phyloP scores from a whole-genome alignment of 2,113 vertebrate genomes.

The Mustela lutreola region DNA sequence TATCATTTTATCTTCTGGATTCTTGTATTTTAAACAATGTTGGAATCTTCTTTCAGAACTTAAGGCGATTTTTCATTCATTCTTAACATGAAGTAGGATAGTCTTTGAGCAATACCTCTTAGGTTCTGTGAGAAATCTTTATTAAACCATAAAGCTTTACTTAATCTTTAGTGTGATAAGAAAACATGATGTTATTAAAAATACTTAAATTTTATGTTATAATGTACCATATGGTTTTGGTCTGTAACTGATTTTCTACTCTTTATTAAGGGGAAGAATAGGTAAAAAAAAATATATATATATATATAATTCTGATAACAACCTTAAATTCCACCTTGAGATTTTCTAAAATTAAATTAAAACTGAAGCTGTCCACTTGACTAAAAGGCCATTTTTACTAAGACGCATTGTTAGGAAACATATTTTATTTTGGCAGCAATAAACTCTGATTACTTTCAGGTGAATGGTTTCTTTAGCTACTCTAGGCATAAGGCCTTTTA shows the following conservation, averaged over 20 bases:
- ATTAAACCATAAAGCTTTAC: constrained; percentile 65
- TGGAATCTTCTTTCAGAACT: constrained; percentile 34
- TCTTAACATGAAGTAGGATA: constrained; percentile 19
- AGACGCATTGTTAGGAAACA: background rate
- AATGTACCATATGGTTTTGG: background rate
- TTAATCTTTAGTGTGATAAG: constrained; percentile 31
- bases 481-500: background rate
- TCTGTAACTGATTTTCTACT: background rate
- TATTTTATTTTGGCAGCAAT: constrained; percentile 26
- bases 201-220: constrained; percentile 5
- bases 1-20: background rate
- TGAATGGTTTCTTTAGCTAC: background rate
- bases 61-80: background rate
- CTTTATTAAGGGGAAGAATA: background rate
- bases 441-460: background rate
- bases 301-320: background rate
- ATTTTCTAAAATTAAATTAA: constrained; percentile 6
- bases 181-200: constrained; percentile 60
- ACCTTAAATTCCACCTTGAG: background rate
- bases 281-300: background rate
- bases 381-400: constrained; percentile 35
- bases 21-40: constrained; percentile 39
- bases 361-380: background rate
- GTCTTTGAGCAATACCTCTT: background rate
- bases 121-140: background rate